Conservation (phyloP, 2,113 vertebrate species). For the Microtus montanus region DNA sequence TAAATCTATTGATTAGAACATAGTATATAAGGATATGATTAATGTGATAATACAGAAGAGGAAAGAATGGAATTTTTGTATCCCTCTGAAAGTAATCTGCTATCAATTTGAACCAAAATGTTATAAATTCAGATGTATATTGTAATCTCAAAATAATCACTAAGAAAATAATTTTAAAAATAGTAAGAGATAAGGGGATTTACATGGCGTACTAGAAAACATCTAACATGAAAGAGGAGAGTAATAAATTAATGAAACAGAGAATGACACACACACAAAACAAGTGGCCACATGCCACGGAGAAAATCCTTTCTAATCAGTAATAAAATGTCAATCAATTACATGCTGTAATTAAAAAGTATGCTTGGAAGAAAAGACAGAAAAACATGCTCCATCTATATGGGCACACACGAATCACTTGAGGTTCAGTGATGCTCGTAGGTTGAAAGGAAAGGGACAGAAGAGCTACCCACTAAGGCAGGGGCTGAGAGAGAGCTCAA, state of each 20-base stretch:
- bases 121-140: constrained; percentile 28
- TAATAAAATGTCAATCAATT: constrained; percentile 43
- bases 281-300: not conserved
- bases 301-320: not conserved
- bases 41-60: not conserved
- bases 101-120: not conserved
- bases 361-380: not conserved
- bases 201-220: not conserved
- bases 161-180: not conserved
- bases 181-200: not conserved
- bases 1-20: not conserved
- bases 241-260: not conserved
- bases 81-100: not conserved
- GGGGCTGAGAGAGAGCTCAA: not conserved
- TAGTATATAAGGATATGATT: not conserved
- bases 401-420: not conserved
- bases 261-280: not conserved
- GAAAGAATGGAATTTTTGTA: not conserved
- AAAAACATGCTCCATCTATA: not conserved
- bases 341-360: constrained; percentile 3
- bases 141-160: not conserved
- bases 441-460: not conserved
- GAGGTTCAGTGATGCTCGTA: not conserved
- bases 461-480: no score
- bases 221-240: constrained; percentile 15